A percentile compares a stretch with the other conserved stretches of the same genome.
Conservation (phyloP, 2,888 invertebrate species). For the Sussaba pulchella region DNA sequence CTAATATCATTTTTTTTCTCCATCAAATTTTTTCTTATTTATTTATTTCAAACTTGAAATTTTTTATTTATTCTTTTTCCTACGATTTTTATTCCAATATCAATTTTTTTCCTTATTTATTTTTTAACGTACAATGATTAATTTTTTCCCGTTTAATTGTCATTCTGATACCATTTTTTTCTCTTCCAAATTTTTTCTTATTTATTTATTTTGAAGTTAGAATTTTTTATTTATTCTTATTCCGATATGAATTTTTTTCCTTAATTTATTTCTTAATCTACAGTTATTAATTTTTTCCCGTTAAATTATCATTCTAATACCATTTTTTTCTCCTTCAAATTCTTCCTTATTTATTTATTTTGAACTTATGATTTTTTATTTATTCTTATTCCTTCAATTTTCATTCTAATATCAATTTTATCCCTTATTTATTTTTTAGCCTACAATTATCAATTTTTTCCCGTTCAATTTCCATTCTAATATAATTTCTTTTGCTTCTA, state of each 20-base stretch:
- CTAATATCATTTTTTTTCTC: neutral
- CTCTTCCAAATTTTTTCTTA: neutral
- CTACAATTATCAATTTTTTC: neutral
- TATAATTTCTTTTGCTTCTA: neutral
- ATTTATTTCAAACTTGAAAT: neutral
- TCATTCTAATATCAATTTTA: no score
- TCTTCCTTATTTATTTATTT: neutral
- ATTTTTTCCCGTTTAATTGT: neutral
- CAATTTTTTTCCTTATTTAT: no score
- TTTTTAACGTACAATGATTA: no score
- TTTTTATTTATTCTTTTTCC: neutral
- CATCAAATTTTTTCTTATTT: neutral
- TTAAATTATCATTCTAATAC: neutral
- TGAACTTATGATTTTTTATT: slow-evolving; percentile 33
- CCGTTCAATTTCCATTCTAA: neutral
- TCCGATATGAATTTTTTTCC: neutral
- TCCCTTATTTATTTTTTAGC: no score
- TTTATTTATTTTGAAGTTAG: slow-evolving; percentile 12
- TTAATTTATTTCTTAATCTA: no score
- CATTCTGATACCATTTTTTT: neutral
- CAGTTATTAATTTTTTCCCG: neutral
- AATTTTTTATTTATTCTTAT: slow-evolving; percentile 19
- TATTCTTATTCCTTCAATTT: no score
- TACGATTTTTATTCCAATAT: neutral
- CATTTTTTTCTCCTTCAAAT: neutral